A percentile compares a stretch with the other conserved stretches of the same genome.
Evolutionary conservation across 2,797 vertebrate genomes (phyloP).

Genomic region (Pampus argenteus): DNA sequence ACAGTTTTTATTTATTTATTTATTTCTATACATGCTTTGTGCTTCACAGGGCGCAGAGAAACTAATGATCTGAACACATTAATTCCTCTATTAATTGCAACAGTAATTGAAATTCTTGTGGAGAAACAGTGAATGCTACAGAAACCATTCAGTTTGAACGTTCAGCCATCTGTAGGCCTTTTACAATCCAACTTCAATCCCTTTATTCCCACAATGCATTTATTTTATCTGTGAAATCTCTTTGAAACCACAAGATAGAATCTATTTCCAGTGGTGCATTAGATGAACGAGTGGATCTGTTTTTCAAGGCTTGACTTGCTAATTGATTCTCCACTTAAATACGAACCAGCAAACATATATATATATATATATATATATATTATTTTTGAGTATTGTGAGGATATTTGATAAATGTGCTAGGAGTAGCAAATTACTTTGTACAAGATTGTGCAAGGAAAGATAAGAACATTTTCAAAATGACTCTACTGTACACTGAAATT

Average conservation of each 20-base stretch:
- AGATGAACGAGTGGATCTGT: slow-evolving; percentile 46
- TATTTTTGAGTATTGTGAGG: not conserved
- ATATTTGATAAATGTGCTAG: slow-evolving; percentile 12
- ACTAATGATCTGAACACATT: not conserved
- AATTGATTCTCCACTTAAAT: slow-evolving; percentile 64
- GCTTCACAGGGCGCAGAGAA: slow-evolving; percentile 5
- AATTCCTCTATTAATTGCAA: slow-evolving; percentile 38
- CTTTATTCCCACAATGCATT: slow-evolving; percentile 54
- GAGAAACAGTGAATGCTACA: slow-evolving; percentile 17
- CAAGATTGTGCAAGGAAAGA: slow-evolving; percentile 5
- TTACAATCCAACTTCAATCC: slow-evolving; percentile 42
- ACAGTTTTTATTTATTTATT: not conserved
- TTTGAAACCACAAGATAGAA: slow-evolving; percentile 63
- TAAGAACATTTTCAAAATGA: slow-evolving; percentile 18
- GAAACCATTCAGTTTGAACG: slow-evolving; percentile 33
- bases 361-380: slow-evolving; percentile 19
- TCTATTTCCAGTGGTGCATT: slow-evolving; percentile 62
- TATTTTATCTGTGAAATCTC: slow-evolving; percentile 55
- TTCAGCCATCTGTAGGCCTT: slow-evolving; percentile 51
- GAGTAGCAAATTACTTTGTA: not conserved
- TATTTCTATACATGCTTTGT: slow-evolving; percentile 15
- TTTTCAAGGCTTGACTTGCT: slow-evolving; percentile 51
- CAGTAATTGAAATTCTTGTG: slow-evolving; percentile 54
- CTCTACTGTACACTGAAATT: slow-evolving; percentile 13
- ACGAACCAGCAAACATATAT: slow-evolving; percentile 17